phyloP scores from a whole-genome alignment of 1,140 invertebrate genomes.

The Bombus haemorrhoidalis region DNA sequence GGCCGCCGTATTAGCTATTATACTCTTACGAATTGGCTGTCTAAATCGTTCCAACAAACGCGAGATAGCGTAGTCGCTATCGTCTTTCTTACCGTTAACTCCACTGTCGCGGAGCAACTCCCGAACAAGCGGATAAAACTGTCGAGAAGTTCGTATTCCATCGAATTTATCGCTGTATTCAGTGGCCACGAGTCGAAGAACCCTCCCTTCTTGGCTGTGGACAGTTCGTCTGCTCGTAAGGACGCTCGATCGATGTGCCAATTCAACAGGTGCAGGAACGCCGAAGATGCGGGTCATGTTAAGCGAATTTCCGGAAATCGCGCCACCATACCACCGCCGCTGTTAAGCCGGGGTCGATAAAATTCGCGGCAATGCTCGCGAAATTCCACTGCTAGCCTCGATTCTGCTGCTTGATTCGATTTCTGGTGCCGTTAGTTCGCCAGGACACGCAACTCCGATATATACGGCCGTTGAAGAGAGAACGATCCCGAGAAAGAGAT shows the following conservation, averaged over 20 bases:
- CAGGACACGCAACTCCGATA: background rate
- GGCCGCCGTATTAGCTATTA: too few relatives aligned
- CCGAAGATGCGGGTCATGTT: slow-evolving; percentile 29
- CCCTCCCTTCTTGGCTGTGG: slow-evolving; percentile 17
- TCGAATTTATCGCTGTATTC: slow-evolving; percentile 42
- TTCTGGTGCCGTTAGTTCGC: background rate
- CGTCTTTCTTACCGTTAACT: background rate
- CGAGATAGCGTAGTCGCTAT: background rate
- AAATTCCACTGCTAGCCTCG: slow-evolving; percentile 13
- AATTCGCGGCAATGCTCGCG: slow-evolving; percentile 7
- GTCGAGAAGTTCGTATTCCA: slow-evolving; percentile 25
- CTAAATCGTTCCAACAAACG: too few relatives aligned
- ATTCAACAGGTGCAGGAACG: slow-evolving; percentile 48
- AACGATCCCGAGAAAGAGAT: background rate
- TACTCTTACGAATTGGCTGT: background rate
- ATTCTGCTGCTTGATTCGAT: background rate
- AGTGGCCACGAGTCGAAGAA: background rate
- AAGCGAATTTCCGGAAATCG: slow-evolving; percentile 31
- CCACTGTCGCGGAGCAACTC: background rate
- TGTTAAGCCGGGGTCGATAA: background rate
- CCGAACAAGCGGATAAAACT: slow-evolving; percentile 35
- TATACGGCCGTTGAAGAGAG: background rate
- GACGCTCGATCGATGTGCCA: slow-evolving; percentile 36
- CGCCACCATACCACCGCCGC: background rate
- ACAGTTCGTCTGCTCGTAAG: slow-evolving; percentile 21